Conservation (phyloP, 1,140 invertebrate species). For the Protaetia brevitarsis region DNA sequence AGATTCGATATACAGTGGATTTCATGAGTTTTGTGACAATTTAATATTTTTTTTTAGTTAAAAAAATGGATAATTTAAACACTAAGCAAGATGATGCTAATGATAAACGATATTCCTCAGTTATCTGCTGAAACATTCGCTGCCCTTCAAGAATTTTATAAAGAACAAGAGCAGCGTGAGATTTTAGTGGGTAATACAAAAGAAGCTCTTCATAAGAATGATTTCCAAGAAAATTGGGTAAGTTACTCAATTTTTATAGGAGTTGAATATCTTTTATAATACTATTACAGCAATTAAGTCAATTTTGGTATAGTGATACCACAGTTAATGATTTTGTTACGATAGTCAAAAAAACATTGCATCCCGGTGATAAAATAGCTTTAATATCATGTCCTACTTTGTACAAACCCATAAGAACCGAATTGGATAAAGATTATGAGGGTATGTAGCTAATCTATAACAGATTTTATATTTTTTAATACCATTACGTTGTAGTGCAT, state of each 20-base stretch:
- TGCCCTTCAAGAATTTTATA: constrained; percentile 79
- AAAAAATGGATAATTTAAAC: too few relatives aligned
- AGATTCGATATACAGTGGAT: too few relatives aligned
- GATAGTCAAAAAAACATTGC: constrained; percentile 57
- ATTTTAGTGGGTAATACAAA: constrained; percentile 39
- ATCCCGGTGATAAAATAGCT: constrained; percentile 66
- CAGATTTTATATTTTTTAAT: neutral
- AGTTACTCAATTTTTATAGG: constrained; percentile 31
- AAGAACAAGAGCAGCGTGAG: constrained; percentile 65
- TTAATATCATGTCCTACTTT: constrained; percentile 88
- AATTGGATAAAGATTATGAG: constrained; percentile 48
- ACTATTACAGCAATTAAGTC: constrained; percentile 83
- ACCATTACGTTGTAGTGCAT: constrained; percentile 62
- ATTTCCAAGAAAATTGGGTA: constrained; percentile 85
- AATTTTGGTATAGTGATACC: constrained; percentile 90
- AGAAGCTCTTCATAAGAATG: constrained; percentile 46
- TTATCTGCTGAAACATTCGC: constrained; percentile 71
- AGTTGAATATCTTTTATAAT: neutral
- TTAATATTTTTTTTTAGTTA: too few relatives aligned
- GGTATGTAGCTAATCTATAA: constrained; percentile 42
- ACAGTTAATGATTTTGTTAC: constrained; percentile 69
- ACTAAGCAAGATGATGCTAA: constrained; percentile 42
- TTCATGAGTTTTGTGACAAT: too few relatives aligned
- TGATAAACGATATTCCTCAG: constrained; percentile 64
- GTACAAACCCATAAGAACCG: constrained; percentile 64